Evolutionary conservation across 2,797 vertebrate genomes (phyloP), one percentile per base, ranked within the genome.

Genomic region (Anguilla anguilla): DNA sequence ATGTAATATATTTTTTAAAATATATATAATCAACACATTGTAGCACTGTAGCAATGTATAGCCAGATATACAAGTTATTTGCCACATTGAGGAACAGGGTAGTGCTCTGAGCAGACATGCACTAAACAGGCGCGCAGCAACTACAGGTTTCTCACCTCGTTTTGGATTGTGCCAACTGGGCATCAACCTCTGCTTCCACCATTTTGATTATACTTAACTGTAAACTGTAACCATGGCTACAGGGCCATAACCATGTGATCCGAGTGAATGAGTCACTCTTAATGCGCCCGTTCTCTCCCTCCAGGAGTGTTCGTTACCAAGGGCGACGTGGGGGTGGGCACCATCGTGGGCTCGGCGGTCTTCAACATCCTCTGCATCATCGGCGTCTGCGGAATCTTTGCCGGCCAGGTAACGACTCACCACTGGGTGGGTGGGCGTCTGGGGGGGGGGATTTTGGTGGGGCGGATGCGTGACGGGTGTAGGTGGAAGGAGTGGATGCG

Each of bases 331-430:
- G 98, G 98, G 2, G 98, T 99, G 35, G 98, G 98, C 89, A 99
- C 98, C 92, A 99, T 99, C 0, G 98, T 99, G 88, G 98, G 98
- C 91, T 99, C 98, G 0, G 98, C 98, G 0, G 98, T 99, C 83
- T 99, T 99, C 94, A 99, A 99, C 93, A 97, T 99, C 89, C 97
- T 99, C 91, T 98, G 97, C 90, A 99, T 99, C 92, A 99, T 99
- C 74, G 98, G 98, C 9, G 97, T 98, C 88, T 99, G 98, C 86
- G 98, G 98, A 87, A 96, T 99, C 90, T 99, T 99, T 67, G 97
- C 98, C 0, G 96, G 97, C 64, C 97, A 99, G 97, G 98, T 99
- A 96, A 94, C 2, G 35, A 6, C 35, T 13, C 35, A 3, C 10
- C 17, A 31, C 17, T 6, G 13, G 13, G 69, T 28, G 3, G 69